Percentiles rank a stretch among this genome's conserved stretches.
phyloP scores from a whole-genome alignment of 2,113 vertebrate species.

The Seriola dumerili region DNA sequence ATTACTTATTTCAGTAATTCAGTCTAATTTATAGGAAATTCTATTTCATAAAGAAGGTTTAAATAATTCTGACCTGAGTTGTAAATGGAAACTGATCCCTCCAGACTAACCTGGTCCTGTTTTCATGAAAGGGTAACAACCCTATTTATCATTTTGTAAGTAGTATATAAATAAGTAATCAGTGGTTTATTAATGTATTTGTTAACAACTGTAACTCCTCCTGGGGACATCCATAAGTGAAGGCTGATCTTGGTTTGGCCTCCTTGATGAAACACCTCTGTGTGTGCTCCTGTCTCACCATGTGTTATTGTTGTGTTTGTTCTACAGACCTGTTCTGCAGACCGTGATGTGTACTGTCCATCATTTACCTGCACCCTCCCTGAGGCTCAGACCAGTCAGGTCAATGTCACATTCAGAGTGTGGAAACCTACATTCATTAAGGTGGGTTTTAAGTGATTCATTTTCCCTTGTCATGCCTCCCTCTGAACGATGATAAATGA shows the following conservation, averaged over 20 bases:
- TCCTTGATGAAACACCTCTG: too few species aligned
- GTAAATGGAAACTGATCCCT: not conserved
- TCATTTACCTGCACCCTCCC: conserved; percentile 86
- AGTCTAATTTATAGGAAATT: too few species aligned
- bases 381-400: conserved; percentile 82
- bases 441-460: conserved; percentile 78
- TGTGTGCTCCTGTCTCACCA: too few species aligned
- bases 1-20: too few species aligned
- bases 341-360: conserved; percentile 68
- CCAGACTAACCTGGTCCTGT: not conserved
- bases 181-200: too few species aligned
- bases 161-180: too few species aligned
- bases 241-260: too few species aligned
- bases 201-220: too few species aligned
- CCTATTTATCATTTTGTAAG: too few species aligned
- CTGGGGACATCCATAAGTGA: too few species aligned
- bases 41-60: not conserved
- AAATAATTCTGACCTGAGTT: not conserved
- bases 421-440: conserved; percentile 95
- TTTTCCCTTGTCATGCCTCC: not conserved
- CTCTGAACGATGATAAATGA: not conserved
- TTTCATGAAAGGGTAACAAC: not conserved
- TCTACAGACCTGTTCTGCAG: conserved; percentile 86
- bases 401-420: conserved; percentile 91
- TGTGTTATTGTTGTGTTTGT: conserved; percentile 10